Base-by-base conservation (phyloP, 2,797 vertebrate species). In the Sebastes aleutianus region DNA sequence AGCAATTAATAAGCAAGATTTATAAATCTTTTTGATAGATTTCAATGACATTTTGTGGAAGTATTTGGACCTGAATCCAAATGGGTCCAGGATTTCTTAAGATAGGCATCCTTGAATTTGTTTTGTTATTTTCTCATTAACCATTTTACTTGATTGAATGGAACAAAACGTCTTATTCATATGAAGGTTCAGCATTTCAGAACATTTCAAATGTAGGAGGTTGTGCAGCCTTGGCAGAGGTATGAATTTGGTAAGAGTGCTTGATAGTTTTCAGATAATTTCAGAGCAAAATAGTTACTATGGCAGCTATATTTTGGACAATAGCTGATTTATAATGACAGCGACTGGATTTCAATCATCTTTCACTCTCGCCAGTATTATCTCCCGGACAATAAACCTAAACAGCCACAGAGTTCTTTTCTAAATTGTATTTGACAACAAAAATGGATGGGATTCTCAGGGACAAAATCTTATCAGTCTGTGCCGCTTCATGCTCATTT, bases 351-450 rank as follows among this genome's bases (percentile, higher is more conserved):
- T 73, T 78, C 22, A 62, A 50, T 80, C 62, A 63, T 54, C 31
- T 67, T 58, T 57, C 31, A 4, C 3, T 72, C 29, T 61, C 26
- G 31, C 3, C 36, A 36, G 32, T 64, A 47, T 72, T 75, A 54
- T 79, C 47, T 62, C 22, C 56, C 18, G 11, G 74, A 74, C 27
- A 79, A 27, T 53, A 18, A 72, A 74, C 6, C 29, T 31, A 58
- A 74, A 56, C 29, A 67, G 43, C 32, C 63, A 16, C 61, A 43
- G 47, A 65, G 10, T 43, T 71, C 36, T 63, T 85, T 57, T 57
- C 31, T 79, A 58, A 77, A 83, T 87, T 43, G 29, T 61, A 75
- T 86, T 74, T 87, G 84, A 83, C 85, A 79, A 57, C 32, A 78
- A 67, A 63, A 85, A 80, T 82, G 27, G 39, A 83, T 79, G 12